Base-by-base conservation (phyloP, 2,113 vertebrate genomes). In the Alces alces region DNA sequence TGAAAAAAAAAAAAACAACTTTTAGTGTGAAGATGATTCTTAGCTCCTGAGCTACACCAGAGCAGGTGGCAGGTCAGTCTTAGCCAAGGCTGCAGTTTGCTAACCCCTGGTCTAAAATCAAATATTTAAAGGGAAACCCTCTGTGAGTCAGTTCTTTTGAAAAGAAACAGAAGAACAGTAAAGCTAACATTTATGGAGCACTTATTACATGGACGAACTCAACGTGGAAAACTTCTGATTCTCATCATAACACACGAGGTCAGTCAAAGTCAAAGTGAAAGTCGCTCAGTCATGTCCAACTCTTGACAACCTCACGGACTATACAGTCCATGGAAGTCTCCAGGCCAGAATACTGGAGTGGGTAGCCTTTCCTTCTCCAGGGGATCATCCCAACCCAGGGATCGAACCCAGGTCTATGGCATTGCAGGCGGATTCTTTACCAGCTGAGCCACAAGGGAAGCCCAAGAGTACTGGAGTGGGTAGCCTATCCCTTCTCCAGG, bases 171-270 rank as follows among this genome's bases (percentile, higher is more conserved):
- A 50, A 36, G n/a, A 5, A 64, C 4, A 76, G 58, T 27, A 36
- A 82, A 2, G 83, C 25, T 76, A 33, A 39, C 64, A 12, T 33
- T 50, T 28, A 39, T 10, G 2, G 28, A 61, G 60, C 33, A 16
- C 58, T 27, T 50, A 10, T 1, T 55, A 43, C 14, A 4, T 2
- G 45, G 47, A 33, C 19, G 15, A 61, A 39, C 33, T 47, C 12
- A 3, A 39, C 19, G 1, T 4, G n/a, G 58, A 58, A 70, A 58
- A 25, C 7, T 39, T 80, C 58, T 14, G 27, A 25, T 14, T 73
- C 60, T 54, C 0, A 0, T 16, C 11, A 9, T 15, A 43, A 61
- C 45, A 33, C 5, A 2, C 1, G 3, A 52, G 33, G 39, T 2
- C 13, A 43, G 54, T 15, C 57, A 45, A 54, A 12, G 23, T 25